Evolutionary conservation across 1,140 invertebrate genomes (phyloP).

Genomic region (Drosophila hydei): DNA sequence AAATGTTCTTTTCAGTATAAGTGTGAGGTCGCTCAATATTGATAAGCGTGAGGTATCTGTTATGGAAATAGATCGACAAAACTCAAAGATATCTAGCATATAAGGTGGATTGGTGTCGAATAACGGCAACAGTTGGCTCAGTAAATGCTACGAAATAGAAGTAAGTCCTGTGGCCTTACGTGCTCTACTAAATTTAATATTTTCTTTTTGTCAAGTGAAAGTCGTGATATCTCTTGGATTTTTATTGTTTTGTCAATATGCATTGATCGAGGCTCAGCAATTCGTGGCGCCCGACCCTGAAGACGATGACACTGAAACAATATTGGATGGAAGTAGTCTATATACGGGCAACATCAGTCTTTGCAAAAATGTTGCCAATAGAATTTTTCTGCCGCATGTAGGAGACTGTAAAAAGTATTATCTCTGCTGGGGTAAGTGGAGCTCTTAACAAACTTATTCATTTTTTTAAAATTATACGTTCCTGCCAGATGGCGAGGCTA

Average conservation of each 20-base stretch:
- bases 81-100: slow-evolving; percentile 4
- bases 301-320: not conserved
- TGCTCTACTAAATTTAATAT: not conserved
- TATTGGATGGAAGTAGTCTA: slow-evolving; percentile 4
- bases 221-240: not conserved
- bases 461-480: not conserved
- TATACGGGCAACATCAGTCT: slow-evolving; percentile 48
- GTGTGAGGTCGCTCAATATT: not conserved
- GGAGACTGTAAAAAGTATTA: slow-evolving; percentile 66
- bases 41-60: slow-evolving; percentile 28
- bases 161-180: slow-evolving; percentile 2
- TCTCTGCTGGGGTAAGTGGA: slow-evolving; percentile 51
- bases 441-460: not conserved
- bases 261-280: not conserved
- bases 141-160: slow-evolving; percentile 4
- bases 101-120: slow-evolving; percentile 7
- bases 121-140: slow-evolving; percentile 3
- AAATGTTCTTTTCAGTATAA: slow-evolving; percentile 10
- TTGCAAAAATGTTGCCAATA: slow-evolving; percentile 52
- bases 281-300: not conserved
- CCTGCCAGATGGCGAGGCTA: slow-evolving; percentile 45
- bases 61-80: slow-evolving; percentile 9
- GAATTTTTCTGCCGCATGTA: slow-evolving; percentile 63
- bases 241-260: not conserved
- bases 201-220: slow-evolving; percentile 16